These are phyloP conservation scores for Dendrolimus pini DNA, from an alignment of 2,888 invertebrate genomes.

Conservation along the genomic window DNA sequence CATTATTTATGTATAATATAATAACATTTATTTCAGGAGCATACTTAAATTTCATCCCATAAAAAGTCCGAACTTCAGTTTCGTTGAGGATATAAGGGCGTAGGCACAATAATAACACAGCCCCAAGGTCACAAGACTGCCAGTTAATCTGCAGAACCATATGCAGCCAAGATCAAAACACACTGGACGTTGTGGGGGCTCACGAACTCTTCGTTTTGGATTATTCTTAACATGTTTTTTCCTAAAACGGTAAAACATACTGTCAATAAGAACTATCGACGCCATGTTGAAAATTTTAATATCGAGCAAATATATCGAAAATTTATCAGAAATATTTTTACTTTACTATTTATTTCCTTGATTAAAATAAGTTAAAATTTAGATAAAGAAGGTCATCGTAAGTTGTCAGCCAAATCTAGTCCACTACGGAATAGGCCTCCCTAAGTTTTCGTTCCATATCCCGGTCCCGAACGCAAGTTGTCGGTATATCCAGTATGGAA, in stretches of 20 bases:
- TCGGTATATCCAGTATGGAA: too few species aligned
- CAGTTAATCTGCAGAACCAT: constrained; percentile 47
- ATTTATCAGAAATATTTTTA: neutral
- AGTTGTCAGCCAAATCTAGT: too few species aligned
- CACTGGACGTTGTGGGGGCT: constrained; percentile 30
- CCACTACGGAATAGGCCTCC: too few species aligned
- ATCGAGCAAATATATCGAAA: neutral
- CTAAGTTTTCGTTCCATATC: too few species aligned
- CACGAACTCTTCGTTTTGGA: constrained; percentile 1
- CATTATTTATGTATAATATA: too few species aligned
- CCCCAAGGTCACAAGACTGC: constrained; percentile 39
- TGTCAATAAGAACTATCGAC: too few species aligned
- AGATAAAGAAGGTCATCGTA: too few species aligned
- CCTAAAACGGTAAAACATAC: neutral
- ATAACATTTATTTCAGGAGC: too few species aligned
- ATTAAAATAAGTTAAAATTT: too few species aligned
- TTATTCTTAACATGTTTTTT: constrained; percentile 1
- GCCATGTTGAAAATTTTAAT: too few species aligned
- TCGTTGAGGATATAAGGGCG: constrained; percentile 42
- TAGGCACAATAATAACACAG: constrained; percentile 56
- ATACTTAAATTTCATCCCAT: constrained; percentile 11
- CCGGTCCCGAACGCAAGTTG: too few species aligned
- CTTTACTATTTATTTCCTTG: too few species aligned
- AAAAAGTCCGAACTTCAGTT: constrained; percentile 55
- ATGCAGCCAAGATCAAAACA: constrained; percentile 47